These are phyloP conservation scores for Ochropacha duplaris DNA, from an alignment of 2,888 invertebrate genomes.

Conservation along the genomic window DNA sequence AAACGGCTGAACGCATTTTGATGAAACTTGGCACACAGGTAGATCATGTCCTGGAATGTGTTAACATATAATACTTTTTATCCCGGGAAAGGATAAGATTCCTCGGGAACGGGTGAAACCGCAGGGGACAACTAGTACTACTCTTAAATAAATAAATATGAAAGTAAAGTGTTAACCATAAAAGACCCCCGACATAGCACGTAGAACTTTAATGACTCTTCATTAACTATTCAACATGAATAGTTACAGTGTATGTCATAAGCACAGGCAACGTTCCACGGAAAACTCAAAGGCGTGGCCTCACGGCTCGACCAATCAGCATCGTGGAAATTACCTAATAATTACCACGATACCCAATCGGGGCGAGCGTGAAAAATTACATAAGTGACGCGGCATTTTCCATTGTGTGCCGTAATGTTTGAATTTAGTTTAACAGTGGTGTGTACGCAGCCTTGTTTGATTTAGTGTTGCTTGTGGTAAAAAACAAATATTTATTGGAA, in stretches of 20 bases:
- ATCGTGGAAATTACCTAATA: constrained; percentile 53
- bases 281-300: constrained; percentile 62
- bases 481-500: background rate
- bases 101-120: too few relatives aligned
- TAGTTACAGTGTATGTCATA: constrained; percentile 61
- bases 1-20: too few relatives aligned
- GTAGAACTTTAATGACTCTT: constrained; percentile 59
- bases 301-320: constrained; percentile 52
- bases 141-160: constrained; percentile 14
- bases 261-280: constrained; percentile 37
- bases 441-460: constrained; percentile 11
- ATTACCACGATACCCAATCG: constrained; percentile 55
- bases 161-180: constrained; percentile 19
- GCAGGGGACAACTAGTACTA: too few relatives aligned
- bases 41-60: too few relatives aligned
- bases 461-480: constrained; percentile 8
- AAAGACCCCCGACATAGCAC: constrained; percentile 26
- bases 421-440: constrained; percentile 12
- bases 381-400: constrained; percentile 30
- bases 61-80: too few relatives aligned
- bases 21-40: too few relatives aligned
- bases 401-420: constrained; percentile 18
- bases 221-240: constrained; percentile 66
- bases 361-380: constrained; percentile 40
- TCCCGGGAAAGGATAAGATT: too few relatives aligned